A percentile compares a stretch with the other conserved stretches of the same genome.
Evolutionary conservation across 2,113 vertebrate genomes (phyloP).

Genomic region (Sterna hirundo): DNA sequence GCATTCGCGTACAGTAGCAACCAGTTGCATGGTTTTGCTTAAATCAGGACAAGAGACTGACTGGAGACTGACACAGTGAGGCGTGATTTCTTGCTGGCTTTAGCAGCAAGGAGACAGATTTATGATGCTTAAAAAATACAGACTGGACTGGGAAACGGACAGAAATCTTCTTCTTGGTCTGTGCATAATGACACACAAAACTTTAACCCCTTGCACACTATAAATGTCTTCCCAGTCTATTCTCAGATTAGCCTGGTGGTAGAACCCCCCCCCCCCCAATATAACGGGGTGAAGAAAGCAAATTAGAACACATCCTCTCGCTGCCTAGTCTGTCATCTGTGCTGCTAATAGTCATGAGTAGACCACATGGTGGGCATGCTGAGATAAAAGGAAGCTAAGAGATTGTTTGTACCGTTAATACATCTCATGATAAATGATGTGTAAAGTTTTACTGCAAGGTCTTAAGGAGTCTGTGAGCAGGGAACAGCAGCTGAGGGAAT

Average conservation of each 20-base stretch:
- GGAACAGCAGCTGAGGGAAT: not conserved
- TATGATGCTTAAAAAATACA: not conserved
- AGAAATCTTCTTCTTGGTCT: slow-evolving; percentile 45
- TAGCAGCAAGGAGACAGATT: slow-evolving; percentile 14
- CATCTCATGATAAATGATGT: slow-evolving; percentile 53
- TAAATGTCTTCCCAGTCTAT: not conserved
- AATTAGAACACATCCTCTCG: slow-evolving; percentile 21
- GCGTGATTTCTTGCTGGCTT: slow-evolving; percentile 8
- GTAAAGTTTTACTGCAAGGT: slow-evolving; percentile 35
- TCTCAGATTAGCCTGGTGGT: not conserved
- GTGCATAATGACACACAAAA: not conserved
- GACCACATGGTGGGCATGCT: slow-evolving; percentile 56
- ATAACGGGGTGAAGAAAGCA: not conserved
- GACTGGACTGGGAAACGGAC: slow-evolving; percentile 23
- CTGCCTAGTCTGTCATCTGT: slow-evolving; percentile 46
- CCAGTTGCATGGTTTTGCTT: slow-evolving; percentile 46
- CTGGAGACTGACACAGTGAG: slow-evolving; percentile 2
- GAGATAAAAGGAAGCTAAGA: slow-evolving; percentile 57
- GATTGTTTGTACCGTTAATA: slow-evolving; percentile 59
- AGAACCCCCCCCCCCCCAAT: not conserved
- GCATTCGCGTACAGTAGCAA: slow-evolving; percentile 33
- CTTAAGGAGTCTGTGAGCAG: slow-evolving; percentile 3
- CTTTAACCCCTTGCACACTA: not conserved
- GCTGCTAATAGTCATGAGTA: slow-evolving; percentile 40
- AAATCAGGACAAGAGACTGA: slow-evolving; percentile 41